A percentile compares a stretch with the other conserved stretches of the same genome.
Evolutionary conservation across 2,113 vertebrate genomes (phyloP).

Genomic region (Lutjanus erythropterus): DNA sequence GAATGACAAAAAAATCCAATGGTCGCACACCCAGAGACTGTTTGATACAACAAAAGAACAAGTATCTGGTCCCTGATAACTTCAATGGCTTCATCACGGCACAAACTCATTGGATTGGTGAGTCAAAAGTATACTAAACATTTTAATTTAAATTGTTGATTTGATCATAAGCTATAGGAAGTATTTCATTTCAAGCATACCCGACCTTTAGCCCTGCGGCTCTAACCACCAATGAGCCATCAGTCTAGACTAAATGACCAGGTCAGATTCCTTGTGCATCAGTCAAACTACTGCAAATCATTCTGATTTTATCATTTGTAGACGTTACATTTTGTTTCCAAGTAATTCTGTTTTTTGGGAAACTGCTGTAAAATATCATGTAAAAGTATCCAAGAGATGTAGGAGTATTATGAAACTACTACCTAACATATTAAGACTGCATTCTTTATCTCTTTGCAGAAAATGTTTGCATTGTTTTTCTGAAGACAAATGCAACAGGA

Average conservation of each 20-base stretch:
- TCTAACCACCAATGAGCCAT: no score
- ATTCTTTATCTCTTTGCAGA: accelerated
- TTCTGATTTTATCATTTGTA: not conserved
- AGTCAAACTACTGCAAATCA: not conserved
- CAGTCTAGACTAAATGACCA: not conserved
- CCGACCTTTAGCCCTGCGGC: no score
- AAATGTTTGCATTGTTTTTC: not conserved
- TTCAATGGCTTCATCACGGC: not conserved
- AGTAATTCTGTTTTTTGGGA: not conserved
- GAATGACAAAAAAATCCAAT: accelerated
- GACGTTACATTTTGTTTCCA: not conserved
- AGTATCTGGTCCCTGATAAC: slow-evolving; percentile 15
- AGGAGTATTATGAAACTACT: not conserved
- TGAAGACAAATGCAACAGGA: accelerated
- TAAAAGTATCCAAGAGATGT: not conserved
- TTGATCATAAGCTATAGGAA: not conserved
- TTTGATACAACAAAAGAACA: accelerated
- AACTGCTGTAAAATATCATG: no score
- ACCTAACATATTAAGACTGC: not conserved
- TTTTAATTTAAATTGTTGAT: not conserved
- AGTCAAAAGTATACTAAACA: slow-evolving; percentile 21
- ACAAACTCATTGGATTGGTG: accelerated
- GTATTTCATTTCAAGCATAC: no score
- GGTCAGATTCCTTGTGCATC: not conserved
- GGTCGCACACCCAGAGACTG: accelerated